Evolutionary conservation across 1,140 invertebrate genomes (phyloP), one percentile per base, ranked within the genome.

Genomic region (Drosophila nannoptera): DNA sequence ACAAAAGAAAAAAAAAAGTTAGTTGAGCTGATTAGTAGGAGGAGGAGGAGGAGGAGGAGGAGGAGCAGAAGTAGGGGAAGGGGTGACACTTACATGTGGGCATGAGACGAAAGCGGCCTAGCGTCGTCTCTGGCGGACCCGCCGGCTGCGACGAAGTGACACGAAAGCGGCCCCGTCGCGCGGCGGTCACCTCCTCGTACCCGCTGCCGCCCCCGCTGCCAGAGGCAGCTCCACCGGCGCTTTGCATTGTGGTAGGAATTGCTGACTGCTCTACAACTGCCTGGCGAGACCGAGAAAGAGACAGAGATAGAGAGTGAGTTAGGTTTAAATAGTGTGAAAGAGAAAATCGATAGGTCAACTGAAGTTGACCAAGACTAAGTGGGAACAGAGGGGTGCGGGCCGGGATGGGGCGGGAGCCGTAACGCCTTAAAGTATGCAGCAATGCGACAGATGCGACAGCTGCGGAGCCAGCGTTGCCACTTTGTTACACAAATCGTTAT

Each of bases 91-190:
- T 82, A 89, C 88, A 84, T 61, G 88, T 82, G 46, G 88, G 88
- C 73, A 88, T 89, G n/a, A 90, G 77, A 42, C 89, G 88, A 83
- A 89, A 90, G 38, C 89, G 77, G 42, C 89, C 89, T 16, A 89
- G 63, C 29, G 87, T 88, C 54, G 86, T 88, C 62, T 89, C 88
- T 31, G 87, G 87, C 50, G 87, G 87, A 11, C 88, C 88, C 42
- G 82, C 67, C 7, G 87, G 77, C 52, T 74, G 69, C 33, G 89
- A 77, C 49, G 88, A 87, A 45, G 87, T 89, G 59, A 90, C 77
- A 33, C 87, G 87, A 69, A 90, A 90, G 58, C 89, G 87, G 32
- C 88, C 89, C 7, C 80, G 89, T 8, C 88, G 78, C 7, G 87
- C 86, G 52, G 87, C 84, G 31, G 87, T 77, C 48, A 88, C 81